Evolutionary conservation across 92 coral and sea anemone genomes (phyloP).

Genomic region (Heteractis magnifica): DNA sequence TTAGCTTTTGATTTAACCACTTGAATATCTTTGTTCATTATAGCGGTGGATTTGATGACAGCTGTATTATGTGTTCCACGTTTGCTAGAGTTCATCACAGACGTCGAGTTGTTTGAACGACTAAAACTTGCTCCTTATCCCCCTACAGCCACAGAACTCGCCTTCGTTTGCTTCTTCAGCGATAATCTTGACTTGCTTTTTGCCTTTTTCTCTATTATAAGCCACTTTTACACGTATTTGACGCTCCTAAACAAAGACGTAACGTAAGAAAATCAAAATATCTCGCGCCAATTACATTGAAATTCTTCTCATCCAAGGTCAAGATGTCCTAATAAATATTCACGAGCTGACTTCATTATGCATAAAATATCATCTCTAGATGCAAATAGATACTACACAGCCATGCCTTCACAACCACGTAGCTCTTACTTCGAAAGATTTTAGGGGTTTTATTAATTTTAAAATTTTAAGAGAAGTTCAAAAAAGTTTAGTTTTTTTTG

Average conservation of each 20-base stretch:
- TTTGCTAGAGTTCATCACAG: neutral
- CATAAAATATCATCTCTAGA: neutral
- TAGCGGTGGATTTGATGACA: neutral
- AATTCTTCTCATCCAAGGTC: neutral
- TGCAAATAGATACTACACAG: neutral
- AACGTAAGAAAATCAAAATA: neutral
- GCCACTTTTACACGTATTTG: neutral
- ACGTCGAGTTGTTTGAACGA: neutral
- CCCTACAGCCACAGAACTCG: neutral
- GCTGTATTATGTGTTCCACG: neutral
- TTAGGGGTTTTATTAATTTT: neutral
- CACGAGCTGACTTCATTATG: neutral
- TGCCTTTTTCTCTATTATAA: neutral
- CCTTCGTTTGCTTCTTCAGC: neutral
- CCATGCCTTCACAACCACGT: neutral
- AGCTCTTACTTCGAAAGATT: neutral
- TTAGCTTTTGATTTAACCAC: neutral
- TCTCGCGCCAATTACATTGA: neutral
- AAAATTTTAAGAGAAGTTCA: neutral
- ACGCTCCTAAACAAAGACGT: neutral
- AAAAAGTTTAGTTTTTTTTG: neutral
- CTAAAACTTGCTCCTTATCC: neutral
- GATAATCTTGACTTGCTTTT: neutral
- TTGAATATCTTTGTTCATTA: neutral
- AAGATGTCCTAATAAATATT: neutral